phyloP scores from a whole-genome alignment of 2,797 vertebrate species.

The Synanceia verrucosa region DNA sequence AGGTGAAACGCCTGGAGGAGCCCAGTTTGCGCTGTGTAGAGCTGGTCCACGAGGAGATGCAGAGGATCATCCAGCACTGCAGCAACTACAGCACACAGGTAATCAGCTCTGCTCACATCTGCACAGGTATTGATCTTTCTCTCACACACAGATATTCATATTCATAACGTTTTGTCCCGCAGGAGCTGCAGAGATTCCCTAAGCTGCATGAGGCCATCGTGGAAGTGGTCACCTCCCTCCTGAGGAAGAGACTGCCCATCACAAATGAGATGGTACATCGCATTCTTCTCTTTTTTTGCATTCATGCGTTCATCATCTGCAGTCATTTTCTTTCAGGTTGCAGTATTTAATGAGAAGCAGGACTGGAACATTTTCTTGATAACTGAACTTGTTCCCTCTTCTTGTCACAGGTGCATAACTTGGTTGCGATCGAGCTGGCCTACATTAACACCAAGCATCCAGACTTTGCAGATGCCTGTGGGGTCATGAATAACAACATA shows the following conservation, averaged over 20 bases:
- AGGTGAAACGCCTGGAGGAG: slow-evolving; percentile 97
- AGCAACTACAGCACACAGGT: slow-evolving; percentile 88
- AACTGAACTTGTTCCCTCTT: neutral
- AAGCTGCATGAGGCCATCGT: slow-evolving; percentile 99
- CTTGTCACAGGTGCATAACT: slow-evolving; percentile 91
- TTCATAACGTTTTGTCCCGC: neutral
- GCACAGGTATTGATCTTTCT: neutral
- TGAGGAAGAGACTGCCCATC: slow-evolving; percentile 94
- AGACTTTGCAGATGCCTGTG: slow-evolving; percentile 97
- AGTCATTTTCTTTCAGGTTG: neutral
- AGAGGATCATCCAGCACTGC: slow-evolving; percentile 98
- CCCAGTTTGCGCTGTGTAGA: slow-evolving; percentile 97
- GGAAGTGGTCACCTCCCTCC: slow-evolving; percentile 96
- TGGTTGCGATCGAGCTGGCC: slow-evolving; percentile 97
- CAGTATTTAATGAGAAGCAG: neutral
- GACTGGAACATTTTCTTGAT: accelerated
- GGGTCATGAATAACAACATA: slow-evolving; percentile 98
- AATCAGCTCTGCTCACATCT: neutral
- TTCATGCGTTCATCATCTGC: neutral
- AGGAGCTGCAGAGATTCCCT: slow-evolving; percentile 97
- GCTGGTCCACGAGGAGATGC: slow-evolving; percentile 99
- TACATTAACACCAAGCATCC: slow-evolving; percentile 99
- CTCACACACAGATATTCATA: accelerated
- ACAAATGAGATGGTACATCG: slow-evolving; percentile 96
- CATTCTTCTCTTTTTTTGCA: neutral